Conservation (phyloP, 2,113 vertebrate species). For the Oceanodroma tethys region DNA sequence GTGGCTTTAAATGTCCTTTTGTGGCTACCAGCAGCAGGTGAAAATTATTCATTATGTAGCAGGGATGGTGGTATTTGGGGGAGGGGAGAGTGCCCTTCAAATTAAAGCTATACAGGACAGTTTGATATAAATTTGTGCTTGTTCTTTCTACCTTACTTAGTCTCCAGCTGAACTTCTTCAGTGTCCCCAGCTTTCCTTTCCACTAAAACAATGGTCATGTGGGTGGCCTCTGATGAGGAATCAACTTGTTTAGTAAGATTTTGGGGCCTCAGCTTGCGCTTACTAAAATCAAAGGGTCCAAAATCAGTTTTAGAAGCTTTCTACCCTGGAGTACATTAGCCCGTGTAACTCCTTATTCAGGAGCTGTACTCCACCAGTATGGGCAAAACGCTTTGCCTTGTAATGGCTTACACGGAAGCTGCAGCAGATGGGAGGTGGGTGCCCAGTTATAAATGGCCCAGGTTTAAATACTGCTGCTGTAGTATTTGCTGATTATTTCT, state of each 20-base stretch:
- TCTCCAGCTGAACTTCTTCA: neutral
- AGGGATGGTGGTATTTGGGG: neutral
- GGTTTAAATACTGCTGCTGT: neutral
- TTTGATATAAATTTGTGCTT: neutral
- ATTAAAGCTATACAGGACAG: neutral
- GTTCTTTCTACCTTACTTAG: neutral
- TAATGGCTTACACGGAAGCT: neutral
- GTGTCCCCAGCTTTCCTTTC: neutral
- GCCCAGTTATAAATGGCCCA: neutral
- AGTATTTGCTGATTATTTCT: neutral
- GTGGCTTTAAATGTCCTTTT: neutral
- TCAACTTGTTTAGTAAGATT: neutral
- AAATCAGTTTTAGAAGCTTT: neutral
- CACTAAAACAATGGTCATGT: neutral
- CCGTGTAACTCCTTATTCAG: neutral
- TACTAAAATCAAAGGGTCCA: neutral
- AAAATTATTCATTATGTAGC: neutral
- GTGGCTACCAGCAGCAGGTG: conserved; percentile 14
- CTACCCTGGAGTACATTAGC: neutral
- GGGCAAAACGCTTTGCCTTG: neutral
- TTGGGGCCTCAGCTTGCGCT: neutral
- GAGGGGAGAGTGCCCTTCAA: neutral
- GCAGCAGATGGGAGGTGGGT: neutral
- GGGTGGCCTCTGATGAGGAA: neutral
- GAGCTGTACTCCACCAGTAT: neutral